Conservation (phyloP, 2,797 vertebrate species). For the Percopsis omiscomaycus region DNA sequence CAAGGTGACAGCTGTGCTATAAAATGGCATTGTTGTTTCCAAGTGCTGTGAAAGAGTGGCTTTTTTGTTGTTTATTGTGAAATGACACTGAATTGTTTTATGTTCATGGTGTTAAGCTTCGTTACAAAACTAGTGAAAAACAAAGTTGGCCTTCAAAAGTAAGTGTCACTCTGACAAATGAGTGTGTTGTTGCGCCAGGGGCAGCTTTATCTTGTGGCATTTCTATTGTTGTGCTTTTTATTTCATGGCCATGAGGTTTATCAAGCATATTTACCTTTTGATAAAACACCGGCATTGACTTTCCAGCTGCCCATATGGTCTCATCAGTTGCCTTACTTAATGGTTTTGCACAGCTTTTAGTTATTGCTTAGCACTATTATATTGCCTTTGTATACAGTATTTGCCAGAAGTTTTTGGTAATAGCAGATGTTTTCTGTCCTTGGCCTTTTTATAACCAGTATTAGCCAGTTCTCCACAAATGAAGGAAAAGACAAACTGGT, state of each 20-base stretch:
- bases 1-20: constrained; percentile 64
- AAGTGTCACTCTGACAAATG: constrained; percentile 44
- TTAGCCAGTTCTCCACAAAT: constrained; percentile 29
- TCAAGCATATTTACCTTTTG: constrained; percentile 14
- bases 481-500: constrained; percentile 8
- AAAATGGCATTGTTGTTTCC: constrained; percentile 21
- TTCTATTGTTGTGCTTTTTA: constrained; percentile 23
- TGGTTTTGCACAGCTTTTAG: not conserved
- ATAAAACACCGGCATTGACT: not conserved
- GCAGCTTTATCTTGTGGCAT: constrained; percentile 34
- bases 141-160: constrained; percentile 23
- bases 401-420: not conserved
- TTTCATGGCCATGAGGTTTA: constrained; percentile 28
- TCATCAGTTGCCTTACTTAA: not conserved
- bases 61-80: constrained; percentile 27
- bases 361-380: constrained; percentile 14
- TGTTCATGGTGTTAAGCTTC: constrained; percentile 20
- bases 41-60: constrained; percentile 27
- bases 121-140: constrained; percentile 8
- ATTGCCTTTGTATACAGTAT: not conserved
- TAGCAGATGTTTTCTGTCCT: constrained; percentile 16
- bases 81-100: constrained; percentile 16
- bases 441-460: constrained; percentile 23
- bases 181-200: constrained; percentile 32
- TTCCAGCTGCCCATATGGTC: constrained; percentile 4